phyloP scores from a whole-genome alignment of 2,888 invertebrate species.

The Phyto melanocephala region DNA sequence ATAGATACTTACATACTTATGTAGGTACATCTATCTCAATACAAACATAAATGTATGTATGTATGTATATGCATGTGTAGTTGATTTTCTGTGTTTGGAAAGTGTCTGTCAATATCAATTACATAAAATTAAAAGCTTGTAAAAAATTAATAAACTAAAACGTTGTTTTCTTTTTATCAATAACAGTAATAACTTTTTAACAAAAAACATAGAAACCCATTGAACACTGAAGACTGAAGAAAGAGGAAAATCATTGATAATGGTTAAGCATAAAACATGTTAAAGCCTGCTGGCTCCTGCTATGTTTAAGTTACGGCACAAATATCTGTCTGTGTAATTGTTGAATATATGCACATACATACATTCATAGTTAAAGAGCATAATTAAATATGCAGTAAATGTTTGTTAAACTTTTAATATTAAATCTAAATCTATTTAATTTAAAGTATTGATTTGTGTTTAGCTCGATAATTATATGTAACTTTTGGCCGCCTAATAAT shows the following conservation, averaged over 20 bases:
- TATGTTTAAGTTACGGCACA: background rate
- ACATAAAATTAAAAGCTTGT: constrained; percentile 56
- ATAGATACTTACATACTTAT: background rate
- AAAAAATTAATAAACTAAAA: constrained; percentile 61
- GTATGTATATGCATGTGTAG: no score
- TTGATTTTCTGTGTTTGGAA: constrained; percentile 50
- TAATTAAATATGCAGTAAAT: no score
- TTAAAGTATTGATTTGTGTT: constrained; percentile 47
- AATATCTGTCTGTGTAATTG: background rate
- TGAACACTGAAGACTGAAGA: constrained; percentile 7
- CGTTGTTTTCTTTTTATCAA: constrained; percentile 27
- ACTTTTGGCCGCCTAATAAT: constrained; percentile 30
- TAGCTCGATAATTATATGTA: constrained; percentile 37
- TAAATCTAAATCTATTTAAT: constrained; percentile 19
- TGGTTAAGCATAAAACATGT: constrained; percentile 34
- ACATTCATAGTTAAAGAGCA: no score
- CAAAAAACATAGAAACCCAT: background rate
- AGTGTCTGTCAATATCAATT: constrained; percentile 65
- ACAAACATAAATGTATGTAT: no score
- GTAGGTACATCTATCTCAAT: background rate
- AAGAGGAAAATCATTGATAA: background rate
- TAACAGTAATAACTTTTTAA: background rate
- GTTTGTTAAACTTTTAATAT: constrained; percentile 50
- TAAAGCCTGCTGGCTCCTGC: background rate
- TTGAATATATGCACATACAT: background rate